These are phyloP conservation scores for Drosophila pseudoananassae DNA, from an alignment of 1,140 invertebrate species.

Conservation along the genomic window DNA sequence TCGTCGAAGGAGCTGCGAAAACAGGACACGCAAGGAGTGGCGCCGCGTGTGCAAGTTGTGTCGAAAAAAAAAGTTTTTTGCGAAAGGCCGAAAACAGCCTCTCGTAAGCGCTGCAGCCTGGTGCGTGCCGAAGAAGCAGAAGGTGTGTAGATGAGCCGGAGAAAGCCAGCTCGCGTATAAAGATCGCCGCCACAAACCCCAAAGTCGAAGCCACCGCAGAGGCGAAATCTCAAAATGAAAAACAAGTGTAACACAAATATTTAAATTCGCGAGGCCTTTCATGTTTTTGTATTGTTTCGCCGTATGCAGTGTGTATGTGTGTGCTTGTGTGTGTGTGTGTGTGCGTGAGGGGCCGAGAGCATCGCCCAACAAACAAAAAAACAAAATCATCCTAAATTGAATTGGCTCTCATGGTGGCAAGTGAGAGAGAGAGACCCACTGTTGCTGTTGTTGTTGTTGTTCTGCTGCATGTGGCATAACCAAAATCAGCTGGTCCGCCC, in stretches of 20 bases:
- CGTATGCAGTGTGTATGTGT: conserved; percentile 1
- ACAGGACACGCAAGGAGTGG: neutral
- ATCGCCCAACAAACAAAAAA: conserved; percentile 28
- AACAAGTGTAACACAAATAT: conserved; percentile 43
- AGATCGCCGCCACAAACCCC: conserved; percentile 9
- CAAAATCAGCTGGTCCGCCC: conserved; percentile 5
- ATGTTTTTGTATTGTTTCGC: conserved; percentile 18
- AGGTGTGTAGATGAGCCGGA: conserved; percentile 14
- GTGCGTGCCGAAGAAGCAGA: conserved; percentile 1
- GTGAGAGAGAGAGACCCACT: neutral
- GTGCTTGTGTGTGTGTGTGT: conserved; percentile 10
- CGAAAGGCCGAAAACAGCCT: neutral
- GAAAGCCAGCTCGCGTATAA: conserved; percentile 26
- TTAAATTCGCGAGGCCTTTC: conserved; percentile 31
- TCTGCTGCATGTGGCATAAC: conserved; percentile 2
- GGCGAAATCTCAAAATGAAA: conserved; percentile 5
- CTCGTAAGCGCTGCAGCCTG: conserved; percentile 1
- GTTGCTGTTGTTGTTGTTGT: conserved; percentile 4
- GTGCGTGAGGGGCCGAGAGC: conserved; percentile 13
- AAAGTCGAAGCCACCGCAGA: conserved; percentile 1
- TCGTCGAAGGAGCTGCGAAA: neutral
- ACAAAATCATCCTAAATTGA: conserved; percentile 10
- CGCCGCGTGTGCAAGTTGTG: neutral
- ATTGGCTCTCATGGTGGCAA: conserved; percentile 6
- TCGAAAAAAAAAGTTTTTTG: neutral